Base-by-base conservation (phyloP, 2,113 vertebrate species). In the Gambusia holbrooki region DNA sequence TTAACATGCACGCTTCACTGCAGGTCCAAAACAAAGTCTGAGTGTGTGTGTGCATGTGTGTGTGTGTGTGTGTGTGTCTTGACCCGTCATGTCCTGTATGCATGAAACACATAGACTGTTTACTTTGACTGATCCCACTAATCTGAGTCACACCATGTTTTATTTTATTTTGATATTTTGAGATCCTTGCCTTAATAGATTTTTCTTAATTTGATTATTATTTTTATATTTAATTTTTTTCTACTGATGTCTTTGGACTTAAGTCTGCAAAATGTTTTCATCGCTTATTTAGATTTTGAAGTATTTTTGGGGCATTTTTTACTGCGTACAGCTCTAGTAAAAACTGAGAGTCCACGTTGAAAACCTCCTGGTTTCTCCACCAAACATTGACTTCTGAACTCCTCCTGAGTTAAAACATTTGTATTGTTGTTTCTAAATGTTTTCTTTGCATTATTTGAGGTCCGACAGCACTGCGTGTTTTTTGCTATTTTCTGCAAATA, bases 151-250 rank as follows among this genome's bases (percentile, higher is more conserved):
- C 22, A 13, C 69, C 35, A 71, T 58, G 10, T 75, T 58, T 6
- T 45, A 65, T 82, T 72, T 83, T 83, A 76, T 13, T n/a, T 71
- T 40, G 82, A 62, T 84, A 80, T 77, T 68, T 79, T 69, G 28
- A 19, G 10, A 37, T 40, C n/a, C 27, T 72, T 64, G 66, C 32
- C 54, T 27, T 35, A 61, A 40, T 22, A 25, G 17, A 62, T 37
- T 37, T 37, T 37, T 54, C 37, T 45, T 48, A 27, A 27, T 48
- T 17, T 48, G 27, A 27, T 27, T 27, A 27, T 27, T 27, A 40
- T 73, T 37, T 4, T 27, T 28, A 37, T 37, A 11, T 11, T 37
- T 11, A 0, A n/a, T n/a, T 69, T 51, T 9, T 40, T 66, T 37
- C 63, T 51, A 14, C 35, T 22, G 13, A 62, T 29, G 22, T 48